Evolutionary conservation across 2,797 vertebrate genomes (phyloP), one percentile per base, ranked within the genome.

Genomic region (Gymnothorax javanicus): DNA sequence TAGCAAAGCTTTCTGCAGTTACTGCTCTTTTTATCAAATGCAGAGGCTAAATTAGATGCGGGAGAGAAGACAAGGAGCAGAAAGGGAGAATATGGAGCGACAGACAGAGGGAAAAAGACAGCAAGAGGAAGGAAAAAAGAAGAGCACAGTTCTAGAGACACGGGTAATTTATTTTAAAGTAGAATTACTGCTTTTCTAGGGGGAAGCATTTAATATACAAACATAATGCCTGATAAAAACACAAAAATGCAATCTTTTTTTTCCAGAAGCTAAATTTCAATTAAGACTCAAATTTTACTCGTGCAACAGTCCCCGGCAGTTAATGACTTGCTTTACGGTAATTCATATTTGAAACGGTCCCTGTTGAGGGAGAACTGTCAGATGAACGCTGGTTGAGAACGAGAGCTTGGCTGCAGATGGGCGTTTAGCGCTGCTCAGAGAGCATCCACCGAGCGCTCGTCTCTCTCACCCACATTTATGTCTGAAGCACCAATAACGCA

Each of bases 191-290:
- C 64, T 86, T 79, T 81, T 86, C 62, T 83, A 54, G 56, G 86
- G 69, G 81, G 87, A 88, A 81, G 84, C 79, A 86, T 85, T 88
- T 86, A 60, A 85, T 88, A 75, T 83, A 88, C 85, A 83, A 86
- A 85, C 64, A 71, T 73, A 86, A 83, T 73, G 87, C 73, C 77
- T 83, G 87, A 86, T 86, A 27, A 84, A 87, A 50, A 88, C 2
- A 85, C 57, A 84, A 67, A 84, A 71, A 69, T 62, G 64, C 84
- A 69, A 62, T 50, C 58, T 62, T 54, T 57, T 73, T 62, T 85
- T 50, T 87, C 33, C 83, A 58, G 73, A 67, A 82, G 87, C 87
- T 86, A 86, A 73, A 86, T 88, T 88, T 88, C 87, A 88, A 86
- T 88, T 88, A 88, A 62, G 84, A 85, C 27, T 83, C 59, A 69